phyloP scores from a whole-genome alignment of 2,797 vertebrate species.

The Mus minutoides region DNA sequence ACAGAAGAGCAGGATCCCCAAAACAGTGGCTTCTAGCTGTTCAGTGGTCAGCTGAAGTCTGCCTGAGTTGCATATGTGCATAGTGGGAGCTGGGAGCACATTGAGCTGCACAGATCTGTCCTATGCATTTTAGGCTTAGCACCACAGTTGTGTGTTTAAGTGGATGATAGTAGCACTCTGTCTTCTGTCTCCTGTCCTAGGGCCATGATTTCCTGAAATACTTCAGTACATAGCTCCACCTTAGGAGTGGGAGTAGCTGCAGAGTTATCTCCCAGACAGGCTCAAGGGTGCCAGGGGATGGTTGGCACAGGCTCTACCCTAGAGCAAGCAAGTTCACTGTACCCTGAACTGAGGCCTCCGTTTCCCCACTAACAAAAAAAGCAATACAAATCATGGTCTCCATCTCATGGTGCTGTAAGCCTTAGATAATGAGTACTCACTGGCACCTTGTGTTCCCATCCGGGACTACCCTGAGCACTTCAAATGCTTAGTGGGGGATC shows the following conservation, averaged over 20 bases:
- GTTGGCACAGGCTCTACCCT: neutral
- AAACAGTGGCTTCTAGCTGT: neutral
- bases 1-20: neutral
- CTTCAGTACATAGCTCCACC: neutral
- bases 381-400: too few relatives aligned
- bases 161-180: neutral
- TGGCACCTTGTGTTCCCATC: neutral
- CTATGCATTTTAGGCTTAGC: neutral
- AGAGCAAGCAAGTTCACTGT: neutral
- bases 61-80: neutral
- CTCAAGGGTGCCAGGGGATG: too few relatives aligned
- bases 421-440: neutral
- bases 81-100: neutral
- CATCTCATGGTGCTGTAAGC: neutral
- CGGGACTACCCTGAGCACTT: neutral
- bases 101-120: neutral
- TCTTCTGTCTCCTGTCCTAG: neutral
- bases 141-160: neutral
- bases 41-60: neutral
- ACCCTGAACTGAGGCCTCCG: neutral
- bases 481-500: neutral
- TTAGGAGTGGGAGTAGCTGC: neutral
- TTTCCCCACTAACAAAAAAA: conserved; percentile 8
- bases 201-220: neutral
- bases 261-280: neutral